phyloP scores from a whole-genome alignment of 2,797 vertebrate genomes.

The Sebastes nivosus region DNA sequence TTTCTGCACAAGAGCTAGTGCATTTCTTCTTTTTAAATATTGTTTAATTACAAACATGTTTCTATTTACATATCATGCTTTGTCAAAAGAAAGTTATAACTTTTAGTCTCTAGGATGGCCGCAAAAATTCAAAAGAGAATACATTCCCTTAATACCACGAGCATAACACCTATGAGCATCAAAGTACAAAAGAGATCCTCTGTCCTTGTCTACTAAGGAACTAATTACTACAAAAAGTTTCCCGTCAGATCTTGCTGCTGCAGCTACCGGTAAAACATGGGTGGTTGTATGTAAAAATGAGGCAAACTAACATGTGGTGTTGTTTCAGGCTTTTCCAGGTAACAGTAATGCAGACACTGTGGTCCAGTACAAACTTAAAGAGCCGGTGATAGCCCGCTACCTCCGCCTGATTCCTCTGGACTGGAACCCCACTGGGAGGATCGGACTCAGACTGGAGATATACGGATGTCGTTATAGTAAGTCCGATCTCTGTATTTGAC shows the following conservation, averaged over 20 bases:
- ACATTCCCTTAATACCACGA: neutral
- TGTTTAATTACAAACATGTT: neutral
- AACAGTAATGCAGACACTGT: slow-evolving; percentile 92
- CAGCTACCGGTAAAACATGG: neutral
- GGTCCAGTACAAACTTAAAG: slow-evolving; percentile 90
- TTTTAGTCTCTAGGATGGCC: neutral
- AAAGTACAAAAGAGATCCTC: neutral
- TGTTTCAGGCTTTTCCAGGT: slow-evolving; percentile 87
- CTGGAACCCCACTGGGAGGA: slow-evolving; percentile 88
- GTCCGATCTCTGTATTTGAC: slow-evolving; percentile 53
- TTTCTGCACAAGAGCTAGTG: neutral
- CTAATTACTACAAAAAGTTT: neutral
- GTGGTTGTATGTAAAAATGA: neutral
- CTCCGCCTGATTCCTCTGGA: slow-evolving; percentile 89
- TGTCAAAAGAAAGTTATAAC: neutral
- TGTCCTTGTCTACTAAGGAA: neutral
- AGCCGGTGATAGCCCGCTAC: slow-evolving; percentile 88
- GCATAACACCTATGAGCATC: neutral
- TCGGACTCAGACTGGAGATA: slow-evolving; percentile 91
- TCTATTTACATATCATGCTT: neutral
- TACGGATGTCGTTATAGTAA: slow-evolving; percentile 95
- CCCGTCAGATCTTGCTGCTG: neutral
- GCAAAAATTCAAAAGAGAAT: neutral
- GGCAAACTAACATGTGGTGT: slow-evolving; percentile 19
- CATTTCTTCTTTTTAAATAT: neutral